A percentile compares a stretch with the other conserved stretches of the same genome.
Evolutionary conservation across 2,888 invertebrate species (phyloP).

Genomic region (Chrysolina haemoptera): DNA sequence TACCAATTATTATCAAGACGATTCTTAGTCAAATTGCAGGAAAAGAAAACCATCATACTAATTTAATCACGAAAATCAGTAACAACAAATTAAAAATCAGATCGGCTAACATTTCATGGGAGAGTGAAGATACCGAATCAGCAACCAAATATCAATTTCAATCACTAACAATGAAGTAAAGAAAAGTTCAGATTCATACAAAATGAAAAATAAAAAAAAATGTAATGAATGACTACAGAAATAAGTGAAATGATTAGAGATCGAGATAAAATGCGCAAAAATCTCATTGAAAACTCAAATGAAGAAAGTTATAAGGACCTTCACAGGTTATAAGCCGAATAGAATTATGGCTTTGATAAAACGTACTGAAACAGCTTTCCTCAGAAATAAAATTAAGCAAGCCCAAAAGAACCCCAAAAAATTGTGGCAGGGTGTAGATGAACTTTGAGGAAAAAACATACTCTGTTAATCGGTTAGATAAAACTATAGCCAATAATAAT

Average conservation of each 20-base stretch:
- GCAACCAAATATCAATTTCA: background rate
- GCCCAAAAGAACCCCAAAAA: background rate
- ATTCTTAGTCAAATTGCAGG: too few relatives aligned
- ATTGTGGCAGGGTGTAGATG: background rate
- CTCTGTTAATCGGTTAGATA: background rate
- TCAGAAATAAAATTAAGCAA: background rate
- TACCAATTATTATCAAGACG: too few relatives aligned
- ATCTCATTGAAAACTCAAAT: background rate
- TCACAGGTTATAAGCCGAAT: background rate
- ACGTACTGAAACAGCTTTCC: too few relatives aligned
- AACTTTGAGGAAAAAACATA: background rate
- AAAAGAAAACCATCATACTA: too few relatives aligned
- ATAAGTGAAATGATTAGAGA: background rate
- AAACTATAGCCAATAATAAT: too few relatives aligned
- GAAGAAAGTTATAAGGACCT: background rate
- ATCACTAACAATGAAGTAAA: background rate
- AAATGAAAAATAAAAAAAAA: background rate
- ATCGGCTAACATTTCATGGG: too few relatives aligned
- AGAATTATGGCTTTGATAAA: background rate
- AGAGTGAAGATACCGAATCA: background rate
- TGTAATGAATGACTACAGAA: background rate
- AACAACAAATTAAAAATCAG: too few relatives aligned
- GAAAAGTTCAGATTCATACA: background rate
- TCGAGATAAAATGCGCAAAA: background rate
- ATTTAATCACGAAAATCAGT: too few relatives aligned